Evolutionary conservation across 2,888 invertebrate species (phyloP).

Genomic region (Rhagonycha lutea): DNA sequence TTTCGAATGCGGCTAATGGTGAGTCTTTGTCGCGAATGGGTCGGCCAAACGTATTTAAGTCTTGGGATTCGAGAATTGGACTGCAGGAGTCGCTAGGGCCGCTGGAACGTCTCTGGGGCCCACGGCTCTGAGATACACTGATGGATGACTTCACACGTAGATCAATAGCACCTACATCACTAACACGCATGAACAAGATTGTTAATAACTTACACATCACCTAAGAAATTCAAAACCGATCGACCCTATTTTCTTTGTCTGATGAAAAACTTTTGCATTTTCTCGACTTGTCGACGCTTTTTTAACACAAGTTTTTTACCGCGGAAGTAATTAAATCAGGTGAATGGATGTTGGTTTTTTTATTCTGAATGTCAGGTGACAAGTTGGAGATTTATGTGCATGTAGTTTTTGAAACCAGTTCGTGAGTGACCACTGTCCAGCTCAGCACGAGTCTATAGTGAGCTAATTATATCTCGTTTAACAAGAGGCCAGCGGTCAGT

Average conservation of each 20-base stretch:
- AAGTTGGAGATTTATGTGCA: not conserved
- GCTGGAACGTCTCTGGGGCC: conserved; percentile 44
- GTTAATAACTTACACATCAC: conserved; percentile 48
- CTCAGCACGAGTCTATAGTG: conserved; percentile 45
- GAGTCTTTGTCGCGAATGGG: conserved; percentile 46
- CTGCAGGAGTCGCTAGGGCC: conserved; percentile 37
- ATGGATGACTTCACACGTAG: conserved; percentile 55
- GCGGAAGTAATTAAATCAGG: not conserved
- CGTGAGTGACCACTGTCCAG: conserved; percentile 41
- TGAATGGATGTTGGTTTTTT: not conserved
- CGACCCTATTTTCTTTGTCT: not conserved
- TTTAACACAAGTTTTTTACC: not conserved
- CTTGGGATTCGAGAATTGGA: conserved; percentile 32
- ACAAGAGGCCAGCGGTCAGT: conserved; percentile 38
- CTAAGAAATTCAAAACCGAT: conserved; percentile 23
- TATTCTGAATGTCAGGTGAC: not conserved
- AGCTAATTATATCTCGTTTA: conserved; percentile 42
- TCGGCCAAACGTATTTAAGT: conserved; percentile 38
- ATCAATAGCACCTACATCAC: conserved; percentile 50
- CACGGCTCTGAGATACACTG: conserved; percentile 48
- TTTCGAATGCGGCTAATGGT: conserved; percentile 48
- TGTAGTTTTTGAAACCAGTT: conserved; percentile 36
- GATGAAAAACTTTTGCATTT: not conserved
- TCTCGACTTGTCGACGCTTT: not conserved
- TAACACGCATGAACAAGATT: conserved; percentile 52